These are phyloP conservation scores for Rhizoglyphus robini DNA, from an alignment of 1,140 invertebrate genomes.

Conservation along the genomic window DNA sequence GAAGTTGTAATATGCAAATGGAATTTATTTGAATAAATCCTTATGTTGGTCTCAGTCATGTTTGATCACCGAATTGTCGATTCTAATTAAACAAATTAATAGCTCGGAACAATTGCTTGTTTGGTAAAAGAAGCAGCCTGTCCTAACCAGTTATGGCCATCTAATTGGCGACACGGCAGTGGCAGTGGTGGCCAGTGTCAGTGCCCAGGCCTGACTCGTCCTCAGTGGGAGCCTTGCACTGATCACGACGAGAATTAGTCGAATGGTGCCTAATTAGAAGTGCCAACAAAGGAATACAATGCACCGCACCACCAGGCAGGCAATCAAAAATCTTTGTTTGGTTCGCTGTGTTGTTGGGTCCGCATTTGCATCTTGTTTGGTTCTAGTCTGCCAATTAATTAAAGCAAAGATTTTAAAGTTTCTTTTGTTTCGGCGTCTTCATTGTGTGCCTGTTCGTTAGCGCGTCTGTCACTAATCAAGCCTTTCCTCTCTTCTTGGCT, in stretches of 20 bases:
- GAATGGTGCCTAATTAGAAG: conserved; percentile 3
- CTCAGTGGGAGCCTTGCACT: not conserved
- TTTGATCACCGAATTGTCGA: too few relatives aligned
- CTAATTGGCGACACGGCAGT: too few relatives aligned
- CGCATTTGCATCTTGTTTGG: not conserved
- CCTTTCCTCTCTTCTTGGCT: too few relatives aligned
- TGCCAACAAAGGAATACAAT: not conserved
- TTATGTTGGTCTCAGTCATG: too few relatives aligned
- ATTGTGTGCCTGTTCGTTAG: not conserved
- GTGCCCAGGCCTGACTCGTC: not conserved
- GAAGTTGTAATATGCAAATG: too few relatives aligned
- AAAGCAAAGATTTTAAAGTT: conserved; percentile 10
- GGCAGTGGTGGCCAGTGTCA: not conserved
- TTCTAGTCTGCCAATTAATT: conserved; percentile 5
- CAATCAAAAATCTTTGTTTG: conserved; percentile 9
- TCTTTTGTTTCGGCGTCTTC: not conserved
- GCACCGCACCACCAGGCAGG: not conserved
- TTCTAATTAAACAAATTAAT: conserved; percentile 8
- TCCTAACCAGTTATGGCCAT: too few relatives aligned
- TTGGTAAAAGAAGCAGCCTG: not conserved
- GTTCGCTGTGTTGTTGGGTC: not conserved
- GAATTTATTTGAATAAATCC: too few relatives aligned
- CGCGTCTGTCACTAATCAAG: not conserved
- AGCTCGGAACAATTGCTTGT: not conserved
- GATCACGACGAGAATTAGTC: not conserved